Conservation (phyloP, 2,797 vertebrate genomes). For the Arctocebus calabarensis region DNA sequence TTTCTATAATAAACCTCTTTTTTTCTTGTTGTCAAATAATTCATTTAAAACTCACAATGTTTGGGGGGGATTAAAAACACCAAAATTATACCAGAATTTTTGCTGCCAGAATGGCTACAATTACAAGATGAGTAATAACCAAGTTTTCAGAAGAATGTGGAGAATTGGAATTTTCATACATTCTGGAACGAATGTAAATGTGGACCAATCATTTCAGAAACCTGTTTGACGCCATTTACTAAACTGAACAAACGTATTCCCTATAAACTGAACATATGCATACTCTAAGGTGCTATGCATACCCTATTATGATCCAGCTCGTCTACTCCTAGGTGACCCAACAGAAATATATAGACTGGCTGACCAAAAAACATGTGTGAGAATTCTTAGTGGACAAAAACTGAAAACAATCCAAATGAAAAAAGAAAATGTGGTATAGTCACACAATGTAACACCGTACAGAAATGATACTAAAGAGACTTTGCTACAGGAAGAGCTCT, state of each 20-base stretch:
- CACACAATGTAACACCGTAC: neutral
- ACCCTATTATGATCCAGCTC: neutral
- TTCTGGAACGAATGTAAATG: neutral
- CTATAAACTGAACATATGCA: neutral
- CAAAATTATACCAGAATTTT: neutral
- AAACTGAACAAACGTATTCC: neutral
- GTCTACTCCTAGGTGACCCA: neutral
- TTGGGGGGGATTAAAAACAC: conserved; percentile 1
- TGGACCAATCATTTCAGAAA: neutral
- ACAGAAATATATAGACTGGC: neutral
- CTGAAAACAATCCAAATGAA: neutral
- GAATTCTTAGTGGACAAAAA: conserved; percentile 32
- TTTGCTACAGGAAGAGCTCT: neutral
- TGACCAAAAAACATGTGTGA: conserved; percentile 12
- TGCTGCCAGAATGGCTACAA: neutral
- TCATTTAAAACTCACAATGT: conserved; percentile 7
- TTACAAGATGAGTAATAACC: neutral
- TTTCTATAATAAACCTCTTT: neutral
- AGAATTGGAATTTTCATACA: neutral
- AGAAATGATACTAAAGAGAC: neutral
- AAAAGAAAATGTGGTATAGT: conserved; percentile 16
- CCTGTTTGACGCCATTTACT: neutral
- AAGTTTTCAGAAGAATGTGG: neutral
- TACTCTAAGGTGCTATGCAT: neutral
- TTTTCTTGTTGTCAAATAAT: neutral